Evolutionary conservation across 2,888 invertebrate species (phyloP), one percentile per base, ranked within the genome.

Genomic region (Tetrapedia diversipes): DNA sequence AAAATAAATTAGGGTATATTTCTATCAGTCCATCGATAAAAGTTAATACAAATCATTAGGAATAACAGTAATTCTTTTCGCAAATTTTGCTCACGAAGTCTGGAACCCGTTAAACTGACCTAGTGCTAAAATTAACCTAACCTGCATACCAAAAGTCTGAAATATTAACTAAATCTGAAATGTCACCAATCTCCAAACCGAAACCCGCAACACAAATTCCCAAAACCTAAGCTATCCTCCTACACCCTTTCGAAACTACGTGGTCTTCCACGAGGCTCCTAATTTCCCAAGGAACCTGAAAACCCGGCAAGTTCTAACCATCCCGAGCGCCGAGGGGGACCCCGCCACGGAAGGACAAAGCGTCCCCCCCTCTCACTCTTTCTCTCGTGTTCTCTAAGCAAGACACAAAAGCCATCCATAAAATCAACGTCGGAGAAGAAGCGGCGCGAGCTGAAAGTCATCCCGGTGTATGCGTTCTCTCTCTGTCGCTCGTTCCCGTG

Each of bases 381-480:
- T n/a, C n/a, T n/a, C n/a, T n/a, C n/a, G n/a, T n/a, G n/a, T n/a
- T 14, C 61, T 53, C 57, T 41, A 47, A 63, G 63, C 53, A 24
- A 39, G 63, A 32, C 61, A 51, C 57, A 63, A 64, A 68, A 59
- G 74, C 51, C 75, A 29, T 57, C 63, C 68, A 77, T 77, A 68
- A 75, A 73, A 73, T 75, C 65, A 61, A 53, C 32, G 37, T 4
- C 16, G 32, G 45, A 19, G 32, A 66, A 72, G 60, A 73, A 60
- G 73, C 61, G 75, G 59, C 66, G 65, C 51, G 79, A 77, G 79
- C 71, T 77, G 79, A 54, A 73, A 79, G 71, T 82, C 69, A 81
- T 79, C 60, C 39, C 45, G 64, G 49, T 39, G 74, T 43, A 39
- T 24, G 22, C 19, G n/a, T n/a, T n/a, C 7, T 27, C 41, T 51